These are phyloP conservation scores for Yponomeuta sedellus DNA, from an alignment of 2,888 invertebrate species.

Conservation along the genomic window DNA sequence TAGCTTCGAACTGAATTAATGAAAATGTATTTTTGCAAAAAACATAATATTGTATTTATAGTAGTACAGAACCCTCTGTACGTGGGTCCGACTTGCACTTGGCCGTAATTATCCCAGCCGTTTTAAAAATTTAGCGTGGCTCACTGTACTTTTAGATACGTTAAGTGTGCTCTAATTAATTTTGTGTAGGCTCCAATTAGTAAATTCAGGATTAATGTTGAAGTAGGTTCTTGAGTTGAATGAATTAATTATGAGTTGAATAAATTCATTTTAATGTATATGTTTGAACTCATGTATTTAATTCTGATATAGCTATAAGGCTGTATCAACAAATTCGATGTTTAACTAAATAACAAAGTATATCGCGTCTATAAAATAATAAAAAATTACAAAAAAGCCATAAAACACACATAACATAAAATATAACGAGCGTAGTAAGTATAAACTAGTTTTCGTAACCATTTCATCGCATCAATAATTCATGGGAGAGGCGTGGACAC, in stretches of 20 bases:
- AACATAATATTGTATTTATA: too few relatives aligned
- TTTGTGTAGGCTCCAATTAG: not conserved
- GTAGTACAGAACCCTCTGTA: too few relatives aligned
- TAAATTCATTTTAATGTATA: not conserved
- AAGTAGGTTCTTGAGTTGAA: not conserved
- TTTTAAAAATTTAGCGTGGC: too few relatives aligned
- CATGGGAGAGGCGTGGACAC: not conserved
- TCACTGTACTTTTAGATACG: not conserved
- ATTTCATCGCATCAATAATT: conserved; percentile 15
- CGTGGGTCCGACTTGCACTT: too few relatives aligned
- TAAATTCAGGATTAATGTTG: not conserved
- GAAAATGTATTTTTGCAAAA: too few relatives aligned
- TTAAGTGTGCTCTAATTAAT: not conserved
- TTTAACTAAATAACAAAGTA: too few relatives aligned
- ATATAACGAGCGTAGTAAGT: not conserved
- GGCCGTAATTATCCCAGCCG: too few relatives aligned
- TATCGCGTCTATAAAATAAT: not conserved
- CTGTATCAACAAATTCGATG: not conserved
- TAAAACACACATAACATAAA: not conserved
- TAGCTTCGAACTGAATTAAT: too few relatives aligned
- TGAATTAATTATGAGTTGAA: not conserved
- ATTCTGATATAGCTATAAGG: not conserved
- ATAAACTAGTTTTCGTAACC: conserved; percentile 16
- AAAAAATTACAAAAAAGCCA: not conserved
- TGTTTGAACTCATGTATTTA: not conserved